Evolutionary conservation across 2,888 invertebrate species (phyloP), one percentile per base, ranked within the genome.

Genomic region (Teinopalpus imperialis): DNA sequence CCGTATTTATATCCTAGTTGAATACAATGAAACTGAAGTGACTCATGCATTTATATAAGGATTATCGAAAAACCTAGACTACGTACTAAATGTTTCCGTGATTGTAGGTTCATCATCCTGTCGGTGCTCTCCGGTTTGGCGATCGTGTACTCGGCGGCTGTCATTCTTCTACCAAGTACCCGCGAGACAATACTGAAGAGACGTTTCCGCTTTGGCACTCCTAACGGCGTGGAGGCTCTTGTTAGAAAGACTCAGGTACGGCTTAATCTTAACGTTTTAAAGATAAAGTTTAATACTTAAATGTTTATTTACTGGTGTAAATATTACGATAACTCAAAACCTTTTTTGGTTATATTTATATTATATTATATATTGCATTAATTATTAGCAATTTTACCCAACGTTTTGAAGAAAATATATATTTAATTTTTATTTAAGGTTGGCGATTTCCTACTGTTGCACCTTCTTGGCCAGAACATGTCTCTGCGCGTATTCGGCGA

Each of bases 401-500:
- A n/a, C n/a, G n/a, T n/a, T n/a, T n/a, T n/a, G n/a, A n/a, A n/a
- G n/a, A n/a, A n/a, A n/a, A n/a, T n/a, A n/a, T n/a, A n/a, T n/a
- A n/a, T n/a, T n/a, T n/a, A n/a, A n/a, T n/a, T n/a, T n/a, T 16
- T 21, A 10, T 81, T 81, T 9, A 75, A 95, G 95, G 94, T 97
- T 60, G 96, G 96, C 16, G 97, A 97, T 71, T 97, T 96, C 81
- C 88, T 97, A 51, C 85, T 97, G 49, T 85, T 97, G 45, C 95
- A 96, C 68, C 86, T 97, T 44, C 88, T 97, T 39, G 95, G 96
- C 18, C 96, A 97, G 79, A 97, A 97, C 75, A 93, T 97, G 90
- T 95, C 94, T 61, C 89, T 95, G 67, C 91, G 94, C 74, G 90
- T 94, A 29, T 96, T 95, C 73, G 93, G 93, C 41, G 95, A 96